Evolutionary conservation across 2,113 vertebrate species (phyloP), one percentile per base, ranked within the genome.

Genomic region (Cynopterus brachyotis): DNA sequence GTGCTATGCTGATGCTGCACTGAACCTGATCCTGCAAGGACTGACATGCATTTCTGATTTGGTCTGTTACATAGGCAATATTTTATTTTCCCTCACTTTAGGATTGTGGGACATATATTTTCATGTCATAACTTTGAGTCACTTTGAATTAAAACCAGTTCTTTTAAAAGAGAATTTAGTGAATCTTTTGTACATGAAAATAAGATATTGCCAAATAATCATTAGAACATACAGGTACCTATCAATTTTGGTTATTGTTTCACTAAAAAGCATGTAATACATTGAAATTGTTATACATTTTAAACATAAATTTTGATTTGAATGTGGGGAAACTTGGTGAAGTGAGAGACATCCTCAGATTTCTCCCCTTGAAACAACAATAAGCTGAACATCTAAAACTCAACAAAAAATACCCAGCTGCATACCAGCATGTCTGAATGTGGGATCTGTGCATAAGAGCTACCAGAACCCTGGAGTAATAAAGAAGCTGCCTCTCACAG

Each of bases 131-230:
- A 53, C 53, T 60, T 96, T 89, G 66, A 90, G 30, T 89, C 59
- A 69, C 62, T 47, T 75, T 90, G 85, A 89, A 70, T 81, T 92
- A 85, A 96, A 95, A 86, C 35, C 1, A 62, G 3, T 81, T 81
- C 22, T 66, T 89, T 96, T 89, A 70, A 75, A 96, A 96, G 42
- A 76, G 12, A 92, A 69, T 42, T 73, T 76, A 69, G 12, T 88
- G 4, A 50, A 55, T 80, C 32, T 89, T 96, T 94, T 89, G 66
- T 91, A 53, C 62, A n/a, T 85, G 50, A 78, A 53, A 96, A 86
- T 24, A 92, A 59, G 67, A 35, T 92, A 57, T 59, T 59, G 28
- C 37, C 50, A 89, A 87, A 37, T 67, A 84, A 67, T 83, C 4
- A 89, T 80, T 80, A 85, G 94, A 88, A 75, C 10, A 42, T 78